Evolutionary conservation across 2,888 invertebrate species (phyloP), one percentile per base, ranked within the genome.

Genomic region (Tinea semifulvella): DNA sequence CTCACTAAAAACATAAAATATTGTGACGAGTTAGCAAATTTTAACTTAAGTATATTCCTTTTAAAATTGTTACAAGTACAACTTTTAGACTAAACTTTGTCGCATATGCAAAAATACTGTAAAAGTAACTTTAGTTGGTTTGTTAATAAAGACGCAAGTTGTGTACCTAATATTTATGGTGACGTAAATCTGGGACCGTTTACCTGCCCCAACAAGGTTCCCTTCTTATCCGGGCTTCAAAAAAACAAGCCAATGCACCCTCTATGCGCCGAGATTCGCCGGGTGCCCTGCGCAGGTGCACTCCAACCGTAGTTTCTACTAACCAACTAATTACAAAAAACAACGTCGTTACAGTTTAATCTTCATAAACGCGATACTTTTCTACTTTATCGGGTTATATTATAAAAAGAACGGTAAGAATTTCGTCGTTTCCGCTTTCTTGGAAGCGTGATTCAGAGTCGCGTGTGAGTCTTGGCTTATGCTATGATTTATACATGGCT

Each of bases 381-480:
- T 47, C 46, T 31, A 50, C 59, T 64, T 56, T 46, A 66, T 54
- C 65, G 69, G 64, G 50, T 69, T 64, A 63, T 60, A 66, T 53
- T 63, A 62, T 69, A 72, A 70, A 73, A 72, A 56, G 57, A 65
- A 60, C 60, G 64, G 53, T 56, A 58, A 71, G 73, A 73, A 75
- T 76, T 74, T 61, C 60, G 71, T 65, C 63, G 74, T 75, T 76
- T 77, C 76, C 77, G 77, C 68, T 74, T 75, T 74, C 76, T 70
- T 63, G 68, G 73, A 73, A 74, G 65, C 53, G 68, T 76, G 77
- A 77, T 68, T 77, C 76, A 77, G 43, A 31, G 27, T 71, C 66
- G 68, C 72, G 69, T 71, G 68, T 63, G 63, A 65, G 27, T 22
- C 22, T 3, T 11, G 6, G 22, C 16, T 19, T 36, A 28, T 27